phyloP scores from a whole-genome alignment of 2,113 vertebrate species.

The Amphilophus citrinellus region DNA sequence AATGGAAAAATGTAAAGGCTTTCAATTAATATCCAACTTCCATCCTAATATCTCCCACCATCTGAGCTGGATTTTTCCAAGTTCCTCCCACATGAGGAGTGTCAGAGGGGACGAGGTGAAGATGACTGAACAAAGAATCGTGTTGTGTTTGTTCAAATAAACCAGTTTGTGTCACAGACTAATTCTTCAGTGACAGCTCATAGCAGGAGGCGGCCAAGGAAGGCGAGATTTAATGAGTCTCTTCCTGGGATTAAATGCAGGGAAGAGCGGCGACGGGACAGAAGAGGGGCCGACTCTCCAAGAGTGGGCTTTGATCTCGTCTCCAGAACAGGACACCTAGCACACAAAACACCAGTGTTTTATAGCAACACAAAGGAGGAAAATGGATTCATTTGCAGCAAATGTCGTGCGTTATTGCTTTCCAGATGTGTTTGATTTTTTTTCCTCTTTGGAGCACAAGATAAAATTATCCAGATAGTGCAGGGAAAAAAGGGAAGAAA shows the following conservation, averaged over 20 bases:
- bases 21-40: no score
- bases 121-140: background rate
- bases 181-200: background rate
- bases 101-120: background rate
- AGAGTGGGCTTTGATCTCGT: slow-evolving; percentile 13
- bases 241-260: slow-evolving; percentile 25
- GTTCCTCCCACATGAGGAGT: background rate
- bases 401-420: background rate
- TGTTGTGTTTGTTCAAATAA: background rate
- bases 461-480: slow-evolving; percentile 1
- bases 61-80: no score
- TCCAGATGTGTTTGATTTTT: slow-evolving; percentile 5
- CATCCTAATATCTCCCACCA: no score
- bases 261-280: background rate
- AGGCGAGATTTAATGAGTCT: slow-evolving; percentile 15
- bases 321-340: background rate
- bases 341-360: background rate
- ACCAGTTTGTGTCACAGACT: background rate
- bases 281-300: background rate
- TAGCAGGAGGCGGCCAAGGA: background rate
- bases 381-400: background rate
- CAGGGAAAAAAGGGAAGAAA: background rate
- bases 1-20: background rate
- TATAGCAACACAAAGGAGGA: background rate
- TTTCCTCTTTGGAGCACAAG: rapidly evolving